Base-by-base conservation (phyloP, 2,113 vertebrate species). In the Xenus cinereus region DNA sequence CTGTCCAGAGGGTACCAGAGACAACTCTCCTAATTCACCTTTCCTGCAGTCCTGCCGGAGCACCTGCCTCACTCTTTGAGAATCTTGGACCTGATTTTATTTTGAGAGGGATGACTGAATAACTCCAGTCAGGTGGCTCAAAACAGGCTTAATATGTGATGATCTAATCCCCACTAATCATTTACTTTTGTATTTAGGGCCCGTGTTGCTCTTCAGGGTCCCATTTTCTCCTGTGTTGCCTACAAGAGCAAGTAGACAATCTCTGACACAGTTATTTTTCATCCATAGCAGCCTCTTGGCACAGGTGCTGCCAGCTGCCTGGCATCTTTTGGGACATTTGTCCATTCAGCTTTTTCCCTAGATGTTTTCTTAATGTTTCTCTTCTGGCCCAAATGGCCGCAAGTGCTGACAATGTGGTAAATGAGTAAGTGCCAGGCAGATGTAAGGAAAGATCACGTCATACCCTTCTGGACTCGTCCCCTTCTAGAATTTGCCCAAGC, bases 341-440 rank as follows among this genome's bases (percentile, higher is more conserved):
- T 82, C 84, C 66, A n/a, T 53, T 84, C 87, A 87, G 87, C 87
- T 95, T 91, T 95, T 89, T 87, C 39, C 78, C 12, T 85, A 56
- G 66, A 45, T 48, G 16, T 84, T 92, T 89, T 91, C 84, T 86
- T 92, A 60, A 54, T 89, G 51, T 81, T 93, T 87, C 27, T 82
- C 39, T 87, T 69, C 72, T 94, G 88, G 72, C 23, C 87, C 80
- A 71, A 93, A 78, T 80, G 33, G 60, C 50, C 35, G 18, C 35
- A 59, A 77, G 16, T 77, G 90, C 90, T 96, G 95, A 95, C 76
- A 60, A 8, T 35, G 80, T 63, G 37, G 71, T 82, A 82, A 73
- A 69, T 59, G 20, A 79, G 24, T 92, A 87, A 93, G 82, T 53
- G 59, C 46, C 30, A 37, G 62, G 41, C 32, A 93, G 77, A 75